Evolutionary conservation across 2,113 vertebrate species (phyloP), one percentile per base, ranked within the genome.

Genomic region (Gorsachius goisagi): DNA sequence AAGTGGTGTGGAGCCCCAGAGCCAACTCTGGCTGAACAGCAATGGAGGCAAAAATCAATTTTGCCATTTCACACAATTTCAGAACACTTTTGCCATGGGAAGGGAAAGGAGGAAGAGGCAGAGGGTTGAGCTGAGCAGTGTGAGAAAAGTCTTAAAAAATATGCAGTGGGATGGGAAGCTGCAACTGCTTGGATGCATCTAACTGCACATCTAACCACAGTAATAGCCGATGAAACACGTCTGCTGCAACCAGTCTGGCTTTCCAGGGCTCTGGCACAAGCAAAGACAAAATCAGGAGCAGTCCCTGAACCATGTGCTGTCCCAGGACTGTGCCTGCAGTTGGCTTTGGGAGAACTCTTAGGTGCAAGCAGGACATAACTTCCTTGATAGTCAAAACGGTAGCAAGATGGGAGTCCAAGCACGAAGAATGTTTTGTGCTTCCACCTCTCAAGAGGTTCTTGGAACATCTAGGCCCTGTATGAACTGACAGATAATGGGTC

Each of bases 291-390:
- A 32, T 21, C 33, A 67, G 41, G 28, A 81, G 39, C 8, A 39
- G 50, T 28, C 33, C 33, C 17, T 68, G 41, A 67, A n/a, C 60
- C 1, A 0, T 1, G 1, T 45, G 2, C 33, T 69, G 3, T 41
- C 18, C 28, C 72, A 64, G 58, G 37, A 37, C 39, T 80, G 5
- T 28, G 8, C 26, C 33, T 79, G 17, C 60, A 19, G 11, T 2
- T 52, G 28, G 23, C 22, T 63, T 71, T 63, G 22, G 10, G 37
- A 76, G 50, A 64, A 32, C 44, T 44, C 10, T 3, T 50, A 32
- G 24, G 37, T 67, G n/a, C 41, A 81, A 88, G 27, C 21, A 71
- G 14, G 50, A 39, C 21, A 4, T 41, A 62, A 73, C 24, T 49
- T 87, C 44, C 33, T 50, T 64, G 66, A 33, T 9, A 69, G 45